Percentiles rank a stretch among this genome's conserved stretches.
These are phyloP conservation scores for Sebastes fasciatus DNA, from an alignment of 2,113 vertebrate genomes.

Conservation along the genomic window DNA sequence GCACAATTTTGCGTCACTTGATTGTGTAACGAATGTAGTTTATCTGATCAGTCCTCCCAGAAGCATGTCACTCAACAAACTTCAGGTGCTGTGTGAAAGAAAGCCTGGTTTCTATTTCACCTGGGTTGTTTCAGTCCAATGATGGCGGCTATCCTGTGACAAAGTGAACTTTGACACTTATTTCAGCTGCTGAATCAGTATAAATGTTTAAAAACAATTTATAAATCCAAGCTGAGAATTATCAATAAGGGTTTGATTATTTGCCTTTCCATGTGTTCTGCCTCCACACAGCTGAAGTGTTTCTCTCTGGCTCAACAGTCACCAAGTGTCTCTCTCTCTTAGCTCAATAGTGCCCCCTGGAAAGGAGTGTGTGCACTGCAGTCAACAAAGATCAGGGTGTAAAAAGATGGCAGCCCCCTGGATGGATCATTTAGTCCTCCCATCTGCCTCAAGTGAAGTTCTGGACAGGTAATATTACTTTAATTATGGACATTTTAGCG, in stretches of 20 bases:
- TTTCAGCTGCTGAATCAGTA: constrained; percentile 27
- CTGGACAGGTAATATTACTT: not conserved
- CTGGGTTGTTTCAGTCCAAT: not conserved
- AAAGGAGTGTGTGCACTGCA: constrained; percentile 65
- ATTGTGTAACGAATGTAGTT: not conserved
- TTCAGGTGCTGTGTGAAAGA: not conserved
- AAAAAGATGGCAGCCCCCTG: constrained; percentile 61
- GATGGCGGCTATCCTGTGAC: not conserved
- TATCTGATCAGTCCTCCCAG: not conserved
- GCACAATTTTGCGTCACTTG: not conserved
- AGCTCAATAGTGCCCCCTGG: constrained; percentile 83
- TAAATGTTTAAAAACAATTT: constrained; percentile 17
- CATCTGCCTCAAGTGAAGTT: constrained; percentile 25
- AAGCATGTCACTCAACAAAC: constrained; percentile 1
- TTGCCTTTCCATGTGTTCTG: constrained; percentile 49
- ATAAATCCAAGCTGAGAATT: constrained; percentile 15
- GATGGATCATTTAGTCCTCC: constrained; percentile 43
- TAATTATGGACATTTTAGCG: not conserved
- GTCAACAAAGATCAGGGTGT: constrained; percentile 15
- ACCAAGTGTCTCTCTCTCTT: constrained; percentile 47
- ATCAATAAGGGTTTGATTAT: constrained; percentile 46
- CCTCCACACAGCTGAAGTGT: constrained; percentile 18
- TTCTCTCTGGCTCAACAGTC: constrained; percentile 34
- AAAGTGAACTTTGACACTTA: constrained; percentile 15
- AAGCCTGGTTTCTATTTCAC: not conserved